These are phyloP conservation scores for Tenthredo notha DNA, from an alignment of 2,888 invertebrate genomes.

Conservation along the genomic window DNA sequence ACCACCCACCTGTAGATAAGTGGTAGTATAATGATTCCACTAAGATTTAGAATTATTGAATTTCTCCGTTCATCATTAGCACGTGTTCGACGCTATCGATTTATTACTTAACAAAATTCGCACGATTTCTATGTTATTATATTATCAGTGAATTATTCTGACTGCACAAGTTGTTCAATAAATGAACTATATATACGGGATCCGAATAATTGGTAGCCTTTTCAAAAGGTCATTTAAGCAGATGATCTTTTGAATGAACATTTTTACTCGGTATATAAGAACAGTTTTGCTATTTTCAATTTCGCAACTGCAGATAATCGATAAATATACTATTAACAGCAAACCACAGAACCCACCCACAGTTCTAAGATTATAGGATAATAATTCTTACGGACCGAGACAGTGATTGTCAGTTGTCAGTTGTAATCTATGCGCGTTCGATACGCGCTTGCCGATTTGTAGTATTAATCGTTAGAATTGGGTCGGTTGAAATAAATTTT, in stretches of 20 bases:
- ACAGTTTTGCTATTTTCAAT: constrained; percentile 9
- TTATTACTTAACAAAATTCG: background rate
- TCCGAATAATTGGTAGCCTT: constrained; percentile 3
- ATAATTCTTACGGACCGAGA: constrained; percentile 74
- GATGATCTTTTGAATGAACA: background rate
- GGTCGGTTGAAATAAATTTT: constrained; percentile 71
- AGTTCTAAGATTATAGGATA: constrained; percentile 74
- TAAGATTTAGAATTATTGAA: background rate
- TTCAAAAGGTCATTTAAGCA: background rate
- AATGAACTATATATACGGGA: background rate
- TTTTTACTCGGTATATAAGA: background rate
- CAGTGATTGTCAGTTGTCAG: constrained; percentile 77
- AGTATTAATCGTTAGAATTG: constrained; percentile 72
- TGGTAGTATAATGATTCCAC: background rate
- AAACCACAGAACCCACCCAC: constrained; percentile 53
- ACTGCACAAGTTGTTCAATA: background rate
- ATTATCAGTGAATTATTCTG: background rate
- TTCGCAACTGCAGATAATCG: constrained; percentile 48
- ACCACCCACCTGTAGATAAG: constrained; percentile 1
- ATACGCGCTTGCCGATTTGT: constrained; percentile 18
- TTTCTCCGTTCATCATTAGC: background rate
- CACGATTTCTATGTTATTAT: background rate
- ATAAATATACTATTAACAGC: constrained; percentile 13
- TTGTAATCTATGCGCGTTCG: constrained; percentile 66
- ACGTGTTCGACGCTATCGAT: background rate